Evolutionary conservation across 2,113 vertebrate species (phyloP).

Genomic region (Nerophis lumbriciformis): DNA sequence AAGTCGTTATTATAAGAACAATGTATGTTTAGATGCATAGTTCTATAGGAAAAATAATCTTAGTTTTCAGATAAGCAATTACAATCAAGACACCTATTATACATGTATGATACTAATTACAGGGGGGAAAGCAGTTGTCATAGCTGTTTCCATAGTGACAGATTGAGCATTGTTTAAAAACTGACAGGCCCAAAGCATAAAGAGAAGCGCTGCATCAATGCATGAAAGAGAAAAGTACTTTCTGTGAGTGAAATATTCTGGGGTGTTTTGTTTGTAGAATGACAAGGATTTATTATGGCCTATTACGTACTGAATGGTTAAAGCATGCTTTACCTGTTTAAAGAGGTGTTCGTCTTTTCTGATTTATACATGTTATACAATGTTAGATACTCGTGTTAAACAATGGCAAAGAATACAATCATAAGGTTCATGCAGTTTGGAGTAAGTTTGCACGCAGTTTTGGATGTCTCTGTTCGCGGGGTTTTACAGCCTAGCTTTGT

Average conservation of each 20-base stretch:
- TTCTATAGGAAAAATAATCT: not conserved
- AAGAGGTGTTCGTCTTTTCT: not conserved
- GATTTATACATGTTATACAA: too few relatives aligned
- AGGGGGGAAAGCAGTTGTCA: not conserved
- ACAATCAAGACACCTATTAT: not conserved
- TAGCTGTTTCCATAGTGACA: not conserved
- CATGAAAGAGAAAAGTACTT: not conserved
- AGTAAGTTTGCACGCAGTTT: too few relatives aligned
- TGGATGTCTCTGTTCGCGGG: too few relatives aligned
- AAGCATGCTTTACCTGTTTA: constrained; percentile 14
- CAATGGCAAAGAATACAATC: too few relatives aligned
- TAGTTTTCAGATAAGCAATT: not conserved
- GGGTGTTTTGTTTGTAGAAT: not conserved
- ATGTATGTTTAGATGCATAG: not conserved
- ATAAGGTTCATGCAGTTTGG: too few relatives aligned
- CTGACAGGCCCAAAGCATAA: not conserved
- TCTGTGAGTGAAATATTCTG: not conserved
- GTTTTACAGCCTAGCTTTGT: too few relatives aligned
- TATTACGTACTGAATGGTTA: constrained; percentile 10
- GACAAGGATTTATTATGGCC: constrained; percentile 11
- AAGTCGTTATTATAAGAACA: too few relatives aligned
- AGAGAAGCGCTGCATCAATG: not conserved
- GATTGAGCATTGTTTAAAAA: not conserved
- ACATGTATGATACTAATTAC: not conserved
- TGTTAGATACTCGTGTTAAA: too few relatives aligned